phyloP scores from a whole-genome alignment of 2,888 invertebrate genomes.

The Nomada lathburiana region DNA sequence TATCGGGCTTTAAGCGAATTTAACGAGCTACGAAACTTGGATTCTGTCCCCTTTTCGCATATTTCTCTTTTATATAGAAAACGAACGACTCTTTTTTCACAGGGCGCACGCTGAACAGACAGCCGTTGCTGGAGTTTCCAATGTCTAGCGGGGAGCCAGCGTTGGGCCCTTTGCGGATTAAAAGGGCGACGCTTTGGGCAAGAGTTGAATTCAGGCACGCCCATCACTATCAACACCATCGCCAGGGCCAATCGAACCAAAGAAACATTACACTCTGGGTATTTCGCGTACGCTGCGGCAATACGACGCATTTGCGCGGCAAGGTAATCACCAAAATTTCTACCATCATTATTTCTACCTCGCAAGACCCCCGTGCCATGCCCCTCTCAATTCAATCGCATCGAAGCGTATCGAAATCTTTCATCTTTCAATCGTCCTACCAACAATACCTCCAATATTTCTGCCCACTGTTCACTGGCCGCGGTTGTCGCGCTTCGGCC shows the following conservation, averaged over 20 bases:
- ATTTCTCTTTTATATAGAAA: background rate
- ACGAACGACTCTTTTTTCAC: conserved; percentile 61
- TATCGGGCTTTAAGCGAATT: no score
- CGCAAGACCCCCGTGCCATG: background rate
- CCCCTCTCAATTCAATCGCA: conserved; percentile 51
- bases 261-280: conserved; percentile 89
- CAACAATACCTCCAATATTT: conserved; percentile 59
- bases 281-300: conserved; percentile 88
- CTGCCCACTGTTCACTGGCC: background rate
- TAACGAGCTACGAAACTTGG: no score
- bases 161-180: conserved; percentile 88
- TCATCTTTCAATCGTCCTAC: conserved; percentile 38
- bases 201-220: conserved; percentile 87
- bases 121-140: conserved; percentile 94
- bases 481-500: conserved; percentile 60
- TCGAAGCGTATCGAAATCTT: conserved; percentile 47
- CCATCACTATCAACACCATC: conserved; percentile 82
- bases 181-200: conserved; percentile 92
- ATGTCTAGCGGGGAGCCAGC: conserved; percentile 86
- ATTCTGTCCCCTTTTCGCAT: background rate
- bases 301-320: conserved; percentile 87
- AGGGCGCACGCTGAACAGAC: conserved; percentile 94
- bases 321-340: conserved; percentile 84
- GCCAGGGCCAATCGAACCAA: conserved; percentile 78
- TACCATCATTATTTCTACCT: background rate